These are phyloP conservation scores for Solenopsis invicta DNA, from an alignment of 1,140 invertebrate genomes.

Conservation along the genomic window DNA sequence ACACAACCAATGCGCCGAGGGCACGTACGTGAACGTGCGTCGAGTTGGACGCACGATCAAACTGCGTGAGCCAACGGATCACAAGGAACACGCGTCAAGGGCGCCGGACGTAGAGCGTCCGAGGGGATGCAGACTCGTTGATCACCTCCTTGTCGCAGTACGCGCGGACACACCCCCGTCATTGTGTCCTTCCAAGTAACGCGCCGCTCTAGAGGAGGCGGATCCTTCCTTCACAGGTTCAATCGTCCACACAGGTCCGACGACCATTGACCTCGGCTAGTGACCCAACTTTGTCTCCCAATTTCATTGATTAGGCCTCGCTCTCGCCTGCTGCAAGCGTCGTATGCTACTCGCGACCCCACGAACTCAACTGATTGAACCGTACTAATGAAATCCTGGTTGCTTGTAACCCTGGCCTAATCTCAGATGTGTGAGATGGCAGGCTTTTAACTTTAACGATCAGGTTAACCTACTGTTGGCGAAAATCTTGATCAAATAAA, in stretches of 20 bases:
- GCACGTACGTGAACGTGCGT: conserved; percentile 36
- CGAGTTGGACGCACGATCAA: conserved; percentile 64
- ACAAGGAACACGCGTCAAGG: conserved; percentile 65
- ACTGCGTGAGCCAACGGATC: conserved; percentile 63
- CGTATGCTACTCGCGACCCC: conserved; percentile 63
- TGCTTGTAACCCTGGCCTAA: conserved; percentile 80
- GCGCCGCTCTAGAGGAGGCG: conserved; percentile 68
- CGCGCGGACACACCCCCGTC: conserved; percentile 79
- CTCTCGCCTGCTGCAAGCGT: conserved; percentile 52
- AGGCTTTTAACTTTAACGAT: conserved; percentile 20
- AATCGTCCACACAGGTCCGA: conserved; percentile 78
- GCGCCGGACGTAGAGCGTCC: conserved; percentile 9
- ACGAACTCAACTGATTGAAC: conserved; percentile 79
- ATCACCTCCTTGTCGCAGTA: conserved; percentile 60
- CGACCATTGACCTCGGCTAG: conserved; percentile 82
- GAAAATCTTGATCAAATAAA: not conserved
- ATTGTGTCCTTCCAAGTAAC: conserved; percentile 79
- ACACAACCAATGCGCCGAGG: conserved; percentile 35
- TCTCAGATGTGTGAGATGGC: conserved; percentile 68
- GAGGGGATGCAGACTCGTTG: conserved; percentile 63
- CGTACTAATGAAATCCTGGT: conserved; percentile 86
- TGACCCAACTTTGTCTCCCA: conserved; percentile 84
- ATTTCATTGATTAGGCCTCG: conserved; percentile 85
- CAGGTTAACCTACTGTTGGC: not conserved
- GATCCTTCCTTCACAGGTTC: conserved; percentile 75